These are phyloP conservation scores for Otus sunia DNA, from an alignment of 2,113 vertebrate genomes.

Conservation along the genomic window DNA sequence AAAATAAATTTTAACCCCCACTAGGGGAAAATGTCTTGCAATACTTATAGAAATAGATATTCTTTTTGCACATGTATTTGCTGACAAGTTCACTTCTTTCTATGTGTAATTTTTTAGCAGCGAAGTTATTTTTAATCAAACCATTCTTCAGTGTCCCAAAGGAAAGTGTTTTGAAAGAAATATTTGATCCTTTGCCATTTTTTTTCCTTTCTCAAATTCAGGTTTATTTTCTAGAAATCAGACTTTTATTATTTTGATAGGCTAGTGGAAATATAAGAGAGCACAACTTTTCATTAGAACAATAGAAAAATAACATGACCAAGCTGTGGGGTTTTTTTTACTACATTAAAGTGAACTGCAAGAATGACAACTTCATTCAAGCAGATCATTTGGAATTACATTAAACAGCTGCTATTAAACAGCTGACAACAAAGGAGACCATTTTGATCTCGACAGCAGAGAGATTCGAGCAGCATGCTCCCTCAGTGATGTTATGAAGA, in stretches of 20 bases:
- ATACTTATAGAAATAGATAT: background rate
- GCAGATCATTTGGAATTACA: constrained; percentile 78
- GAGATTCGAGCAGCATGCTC: constrained; percentile 61
- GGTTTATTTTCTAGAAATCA: background rate
- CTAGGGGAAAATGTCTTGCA: background rate
- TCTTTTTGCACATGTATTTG: background rate
- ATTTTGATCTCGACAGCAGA: constrained; percentile 64
- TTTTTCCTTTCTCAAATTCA: background rate
- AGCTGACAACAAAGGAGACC: constrained; percentile 72
- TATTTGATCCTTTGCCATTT: background rate
- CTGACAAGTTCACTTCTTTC: background rate
- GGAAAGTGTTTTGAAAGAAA: background rate
- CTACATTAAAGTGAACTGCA: constrained; percentile 71
- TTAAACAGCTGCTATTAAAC: constrained; percentile 78
- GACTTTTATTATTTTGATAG: background rate
- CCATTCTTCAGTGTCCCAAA: background rate
- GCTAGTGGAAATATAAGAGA: background rate
- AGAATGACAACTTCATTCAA: constrained; percentile 78
- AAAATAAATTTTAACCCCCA: background rate
- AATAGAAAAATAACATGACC: constrained; percentile 13
- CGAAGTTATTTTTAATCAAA: background rate
- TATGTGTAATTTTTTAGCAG: background rate
- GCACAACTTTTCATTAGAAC: constrained; percentile 30
- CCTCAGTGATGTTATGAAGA: constrained; percentile 62
- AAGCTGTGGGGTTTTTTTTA: background rate